Evolutionary conservation across 2,797 vertebrate species (phyloP).

Genomic region (Pipistrellus pygmaeus): DNA sequence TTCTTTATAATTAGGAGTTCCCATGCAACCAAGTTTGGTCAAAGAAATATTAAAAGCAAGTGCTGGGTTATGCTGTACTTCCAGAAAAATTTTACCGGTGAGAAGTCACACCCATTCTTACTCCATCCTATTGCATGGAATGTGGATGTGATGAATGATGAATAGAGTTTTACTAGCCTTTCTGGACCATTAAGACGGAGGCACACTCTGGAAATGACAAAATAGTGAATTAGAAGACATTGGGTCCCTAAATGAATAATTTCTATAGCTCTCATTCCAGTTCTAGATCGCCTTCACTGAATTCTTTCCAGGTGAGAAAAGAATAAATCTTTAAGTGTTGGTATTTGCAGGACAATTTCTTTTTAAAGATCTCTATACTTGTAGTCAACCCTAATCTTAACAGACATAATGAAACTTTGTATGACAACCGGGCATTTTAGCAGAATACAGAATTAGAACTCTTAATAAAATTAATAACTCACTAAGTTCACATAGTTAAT

Average conservation of each 20-base stretch:
- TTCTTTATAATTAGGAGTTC: neutral
- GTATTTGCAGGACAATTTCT: neutral
- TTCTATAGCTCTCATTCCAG: neutral
- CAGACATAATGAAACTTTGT: neutral
- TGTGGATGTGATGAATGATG: neutral
- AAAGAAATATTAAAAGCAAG: neutral
- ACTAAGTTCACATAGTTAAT: neutral
- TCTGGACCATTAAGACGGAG: neutral
- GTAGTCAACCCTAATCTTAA: neutral
- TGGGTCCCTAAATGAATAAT: neutral
- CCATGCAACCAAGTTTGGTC: neutral
- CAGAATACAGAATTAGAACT: neutral
- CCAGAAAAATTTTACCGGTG: neutral
- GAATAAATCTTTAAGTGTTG: neutral
- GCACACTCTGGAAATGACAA: neutral
- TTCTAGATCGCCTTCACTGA: neutral
- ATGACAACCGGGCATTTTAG: neutral
- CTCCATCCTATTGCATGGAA: neutral
- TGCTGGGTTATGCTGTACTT: neutral
- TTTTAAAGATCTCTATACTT: neutral
- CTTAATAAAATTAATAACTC: neutral
- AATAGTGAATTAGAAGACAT: neutral
- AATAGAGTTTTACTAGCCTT: neutral
- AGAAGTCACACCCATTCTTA: neutral
- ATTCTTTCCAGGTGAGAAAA: neutral